Conservation (phyloP, 2,113 vertebrate genomes). For the Psilopsiagon aymara region DNA sequence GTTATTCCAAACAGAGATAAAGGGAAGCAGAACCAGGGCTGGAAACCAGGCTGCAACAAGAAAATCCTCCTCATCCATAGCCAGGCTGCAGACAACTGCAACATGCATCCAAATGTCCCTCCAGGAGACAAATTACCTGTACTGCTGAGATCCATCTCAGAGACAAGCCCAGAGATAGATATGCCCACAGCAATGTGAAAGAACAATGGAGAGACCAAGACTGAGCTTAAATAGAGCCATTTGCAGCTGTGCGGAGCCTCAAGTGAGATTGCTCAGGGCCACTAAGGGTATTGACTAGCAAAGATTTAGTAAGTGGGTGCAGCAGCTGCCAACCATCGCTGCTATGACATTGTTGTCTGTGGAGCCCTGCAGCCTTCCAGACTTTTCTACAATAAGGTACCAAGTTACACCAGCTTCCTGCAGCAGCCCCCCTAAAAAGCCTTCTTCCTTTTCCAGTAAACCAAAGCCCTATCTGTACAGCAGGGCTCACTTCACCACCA, state of each 20-base stretch:
- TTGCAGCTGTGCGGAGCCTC: background rate
- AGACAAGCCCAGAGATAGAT: fast-evolving
- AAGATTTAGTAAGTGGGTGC: background rate
- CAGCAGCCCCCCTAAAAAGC: background rate
- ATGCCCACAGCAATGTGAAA: fast-evolving
- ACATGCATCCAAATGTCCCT: fast-evolving
- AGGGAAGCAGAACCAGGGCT: background rate
- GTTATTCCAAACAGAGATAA: background rate
- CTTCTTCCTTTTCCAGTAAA: background rate
- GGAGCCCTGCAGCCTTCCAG: background rate
- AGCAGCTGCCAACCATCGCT: background rate
- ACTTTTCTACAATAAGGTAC: background rate
- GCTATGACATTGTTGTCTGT: fast-evolving
- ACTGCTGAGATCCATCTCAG: fast-evolving
- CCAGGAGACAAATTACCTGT: background rate
- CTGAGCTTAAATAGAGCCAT: background rate
- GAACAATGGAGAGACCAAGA: fast-evolving
- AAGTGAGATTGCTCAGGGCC: background rate
- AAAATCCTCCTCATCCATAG: background rate
- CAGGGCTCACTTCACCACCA: background rate
- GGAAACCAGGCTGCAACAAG: background rate
- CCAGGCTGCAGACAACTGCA: background rate
- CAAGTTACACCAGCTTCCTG: background rate
- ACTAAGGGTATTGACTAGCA: background rate
- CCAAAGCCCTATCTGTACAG: fast-evolving